These are phyloP conservation scores for Phaethon lepturus DNA, from an alignment of 2,113 vertebrate species.

Conservation along the genomic window DNA sequence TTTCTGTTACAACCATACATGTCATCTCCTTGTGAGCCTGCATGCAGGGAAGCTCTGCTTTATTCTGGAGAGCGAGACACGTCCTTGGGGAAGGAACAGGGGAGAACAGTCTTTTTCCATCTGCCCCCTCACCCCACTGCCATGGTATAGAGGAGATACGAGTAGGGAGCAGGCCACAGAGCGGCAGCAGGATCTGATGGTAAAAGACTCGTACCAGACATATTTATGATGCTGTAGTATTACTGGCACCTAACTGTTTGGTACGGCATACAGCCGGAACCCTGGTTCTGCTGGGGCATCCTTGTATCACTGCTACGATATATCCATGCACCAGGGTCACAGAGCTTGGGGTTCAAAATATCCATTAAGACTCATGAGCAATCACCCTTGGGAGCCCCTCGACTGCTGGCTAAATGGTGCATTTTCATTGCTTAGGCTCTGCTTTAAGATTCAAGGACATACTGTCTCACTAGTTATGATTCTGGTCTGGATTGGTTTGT, in stretches of 20 bases:
- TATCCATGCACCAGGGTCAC: too few species aligned
- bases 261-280: background rate
- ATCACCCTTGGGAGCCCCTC: background rate
- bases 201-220: background rate
- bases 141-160: background rate
- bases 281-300: background rate
- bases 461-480: conserved; percentile 10
- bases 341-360: background rate
- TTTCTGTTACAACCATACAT: background rate
- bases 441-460: background rate
- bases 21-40: background rate
- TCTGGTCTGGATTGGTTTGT: conserved; percentile 19
- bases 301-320: background rate
- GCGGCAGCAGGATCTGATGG: background rate
- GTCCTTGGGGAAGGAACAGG: background rate
- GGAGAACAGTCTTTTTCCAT: accelerated
- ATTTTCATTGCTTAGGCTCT: background rate
- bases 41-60: background rate
- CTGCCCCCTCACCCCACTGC: background rate
- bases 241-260: accelerated
- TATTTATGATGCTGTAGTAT: background rate
- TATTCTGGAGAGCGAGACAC: accelerated
- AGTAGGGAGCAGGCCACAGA: background rate
- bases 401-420: accelerated
- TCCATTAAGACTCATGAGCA: background rate